Evolutionary conservation across 1,140 invertebrate genomes (phyloP), one percentile per base, ranked within the genome.

Genomic region (Drosophila repleta): DNA sequence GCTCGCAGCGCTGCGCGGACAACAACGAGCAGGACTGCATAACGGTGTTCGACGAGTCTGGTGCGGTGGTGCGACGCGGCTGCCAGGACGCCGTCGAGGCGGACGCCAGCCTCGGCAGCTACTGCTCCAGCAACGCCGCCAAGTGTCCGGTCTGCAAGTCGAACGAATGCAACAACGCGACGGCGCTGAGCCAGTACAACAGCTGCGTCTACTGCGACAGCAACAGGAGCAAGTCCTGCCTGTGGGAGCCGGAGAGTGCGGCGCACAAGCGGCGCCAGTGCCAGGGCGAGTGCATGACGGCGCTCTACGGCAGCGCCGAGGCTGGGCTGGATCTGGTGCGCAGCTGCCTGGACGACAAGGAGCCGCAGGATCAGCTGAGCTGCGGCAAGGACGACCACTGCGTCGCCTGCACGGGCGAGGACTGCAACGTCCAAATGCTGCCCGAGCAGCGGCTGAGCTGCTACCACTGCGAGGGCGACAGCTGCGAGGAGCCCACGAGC

Each of bases 11-110:
- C 5, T 84, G 80, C 15, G 39, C 26, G 43, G 68, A 66, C 56
- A 91, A 91, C 49, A 91, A 91, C 24, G 83, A 91, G 51, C 90
- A 91, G 61, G 87, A 90, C 8, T 91, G 90, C 46, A n/a, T 90
- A 26, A 90, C 80, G 3, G 83, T 91, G 0, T 91, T 91, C 15
- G 48, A 79, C 26, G 57, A 18, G 0, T 24, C 63, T 0, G 78
- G 73, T 4, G 51, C 26, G 3, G 90, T 91, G 0, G 56, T 62
- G 0, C 37, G 41, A 11, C 90, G 90, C 4, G 90, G 90, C 24
- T 91, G 90, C 37, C 56, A 76, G 15, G 85, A 91, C 39, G 63
- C 32, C 5, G 29, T 91, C 13, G 83, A 78, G 7, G 7, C 53
- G 6, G 57, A 64, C 7, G 4, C n/a, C n/a, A 24, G 0, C 1